Conservation (phyloP, 2,113 vertebrate genomes). For the Ailurus styani region DNA sequence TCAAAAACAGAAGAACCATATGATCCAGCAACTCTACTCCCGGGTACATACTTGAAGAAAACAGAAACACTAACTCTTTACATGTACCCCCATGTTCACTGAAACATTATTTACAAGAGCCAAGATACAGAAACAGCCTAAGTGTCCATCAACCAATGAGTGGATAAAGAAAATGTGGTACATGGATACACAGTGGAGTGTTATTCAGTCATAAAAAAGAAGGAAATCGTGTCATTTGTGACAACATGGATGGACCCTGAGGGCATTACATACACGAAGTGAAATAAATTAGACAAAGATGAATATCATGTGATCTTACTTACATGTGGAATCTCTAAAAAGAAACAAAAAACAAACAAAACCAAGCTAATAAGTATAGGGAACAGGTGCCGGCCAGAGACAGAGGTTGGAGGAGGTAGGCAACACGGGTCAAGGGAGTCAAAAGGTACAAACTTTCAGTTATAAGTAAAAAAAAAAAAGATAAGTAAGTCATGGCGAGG, state of each 20-base stretch:
- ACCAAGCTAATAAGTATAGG: neutral
- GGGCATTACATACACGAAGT: neutral
- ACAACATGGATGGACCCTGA: neutral
- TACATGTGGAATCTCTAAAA: neutral
- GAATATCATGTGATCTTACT: neutral
- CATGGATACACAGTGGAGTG: rapidly evolving
- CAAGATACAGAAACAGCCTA: neutral
- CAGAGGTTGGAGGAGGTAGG: rapidly evolving
- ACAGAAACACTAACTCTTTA: neutral
- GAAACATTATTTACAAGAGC: neutral
- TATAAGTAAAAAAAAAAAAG: too few relatives aligned
- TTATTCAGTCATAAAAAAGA: neutral
- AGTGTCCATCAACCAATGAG: rapidly evolving
- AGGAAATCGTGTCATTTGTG: neutral
- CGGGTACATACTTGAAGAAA: neutral
- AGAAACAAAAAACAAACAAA: neutral
- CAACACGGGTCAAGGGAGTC: neutral
- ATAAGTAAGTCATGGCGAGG: rapidly evolving
- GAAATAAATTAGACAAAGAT: neutral
- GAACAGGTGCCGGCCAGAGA: neutral
- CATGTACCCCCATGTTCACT: neutral
- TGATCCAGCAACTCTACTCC: neutral
- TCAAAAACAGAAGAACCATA: neutral
- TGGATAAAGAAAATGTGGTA: neutral
- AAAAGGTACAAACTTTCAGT: neutral